phyloP scores from a whole-genome alignment of 1,140 invertebrate genomes.

The Monomorium pharaonis region DNA sequence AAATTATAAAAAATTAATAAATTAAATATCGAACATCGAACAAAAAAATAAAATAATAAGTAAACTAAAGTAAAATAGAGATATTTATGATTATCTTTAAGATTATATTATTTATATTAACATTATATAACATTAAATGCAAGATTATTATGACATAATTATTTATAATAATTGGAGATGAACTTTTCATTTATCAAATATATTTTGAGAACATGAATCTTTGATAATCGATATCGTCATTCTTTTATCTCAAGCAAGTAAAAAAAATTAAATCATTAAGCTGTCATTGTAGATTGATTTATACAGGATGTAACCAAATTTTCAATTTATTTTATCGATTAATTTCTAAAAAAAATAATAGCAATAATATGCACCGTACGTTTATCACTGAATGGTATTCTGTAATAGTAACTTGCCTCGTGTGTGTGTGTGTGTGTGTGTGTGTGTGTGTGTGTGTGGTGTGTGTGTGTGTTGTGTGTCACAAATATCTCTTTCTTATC shows the following conservation, averaged over 20 bases:
- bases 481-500: not conserved
- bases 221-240: not conserved
- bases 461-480: no score
- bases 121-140: not conserved
- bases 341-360: not conserved
- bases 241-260: not conserved
- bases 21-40: no score
- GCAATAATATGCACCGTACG: not conserved
- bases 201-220: not conserved
- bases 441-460: no score
- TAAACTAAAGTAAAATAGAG: not conserved
- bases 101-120: not conserved
- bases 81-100: not conserved
- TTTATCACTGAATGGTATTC: not conserved
- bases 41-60: no score
- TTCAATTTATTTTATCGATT: not conserved
- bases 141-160: not conserved
- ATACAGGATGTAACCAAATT: not conserved
- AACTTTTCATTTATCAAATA: not conserved
- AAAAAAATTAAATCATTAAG: not conserved
- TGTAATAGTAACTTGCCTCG: not conserved
- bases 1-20: no score
- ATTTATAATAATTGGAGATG: not conserved
- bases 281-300: not conserved
- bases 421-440: no score